Conservation (phyloP, 2,113 vertebrate genomes). For the Gymnocephalus cernua region DNA sequence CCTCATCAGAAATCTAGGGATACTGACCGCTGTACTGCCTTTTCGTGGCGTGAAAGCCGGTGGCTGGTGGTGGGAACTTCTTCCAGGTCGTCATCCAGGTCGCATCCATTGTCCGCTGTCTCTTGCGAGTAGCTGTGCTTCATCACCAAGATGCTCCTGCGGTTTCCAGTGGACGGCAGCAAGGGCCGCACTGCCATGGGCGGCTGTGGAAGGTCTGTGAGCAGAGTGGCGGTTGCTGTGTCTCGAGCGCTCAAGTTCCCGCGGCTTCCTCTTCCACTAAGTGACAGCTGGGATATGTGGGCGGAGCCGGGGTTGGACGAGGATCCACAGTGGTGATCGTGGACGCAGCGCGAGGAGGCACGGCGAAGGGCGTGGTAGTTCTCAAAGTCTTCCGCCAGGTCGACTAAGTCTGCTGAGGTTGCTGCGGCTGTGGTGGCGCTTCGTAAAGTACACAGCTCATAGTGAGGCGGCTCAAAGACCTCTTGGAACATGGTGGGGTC, state of each 20-base stretch:
- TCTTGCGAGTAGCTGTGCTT: conserved; percentile 99
- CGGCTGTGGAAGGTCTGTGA: conserved; percentile 91
- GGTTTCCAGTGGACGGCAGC: conserved; percentile 87
- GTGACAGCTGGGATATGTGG: conserved; percentile 82
- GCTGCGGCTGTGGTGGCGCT: conserved; percentile 86
- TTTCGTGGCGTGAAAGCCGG: conserved; percentile 96
- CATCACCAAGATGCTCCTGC: conserved; percentile 97
- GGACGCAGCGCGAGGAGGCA: conserved; percentile 95
- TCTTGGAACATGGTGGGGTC: conserved; percentile 99
- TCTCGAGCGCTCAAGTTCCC: conserved; percentile 94
- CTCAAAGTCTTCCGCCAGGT: conserved; percentile 96
- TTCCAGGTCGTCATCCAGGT: conserved; percentile 96
- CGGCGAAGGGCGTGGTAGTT: conserved; percentile 95
- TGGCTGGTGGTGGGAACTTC: conserved; percentile 98
- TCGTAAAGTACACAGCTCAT: conserved; percentile 95
- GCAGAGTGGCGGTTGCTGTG: conserved; percentile 82
- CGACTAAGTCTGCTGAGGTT: conserved; percentile 91
- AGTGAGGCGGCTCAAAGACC: conserved; percentile 97
- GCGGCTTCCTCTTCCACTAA: conserved; percentile 92
- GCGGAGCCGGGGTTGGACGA: conserved; percentile 74
- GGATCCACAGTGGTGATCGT: conserved; percentile 98
- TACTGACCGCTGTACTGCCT: conserved; percentile 99
- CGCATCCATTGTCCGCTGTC: conserved; percentile 89
- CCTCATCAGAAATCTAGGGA: conserved; percentile 92
- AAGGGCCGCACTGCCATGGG: conserved; percentile 88